Conservation (phyloP, 1,140 invertebrate species). For the Proctacanthus coquilletti region DNA sequence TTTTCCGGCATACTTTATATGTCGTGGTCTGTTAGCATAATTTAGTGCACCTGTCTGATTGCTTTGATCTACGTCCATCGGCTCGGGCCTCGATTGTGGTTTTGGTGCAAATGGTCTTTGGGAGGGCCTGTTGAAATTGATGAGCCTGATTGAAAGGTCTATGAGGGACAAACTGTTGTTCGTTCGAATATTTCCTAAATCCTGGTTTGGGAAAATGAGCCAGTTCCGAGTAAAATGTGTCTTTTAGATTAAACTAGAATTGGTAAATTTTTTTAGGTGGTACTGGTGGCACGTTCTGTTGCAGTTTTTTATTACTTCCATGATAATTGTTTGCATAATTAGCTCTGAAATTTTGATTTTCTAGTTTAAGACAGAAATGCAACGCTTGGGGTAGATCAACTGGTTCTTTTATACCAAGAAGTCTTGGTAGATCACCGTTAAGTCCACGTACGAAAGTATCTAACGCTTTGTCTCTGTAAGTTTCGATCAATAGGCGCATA, state of each 20-base stretch:
- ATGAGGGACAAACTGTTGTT: no score
- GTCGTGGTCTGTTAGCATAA: no score
- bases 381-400: constrained; percentile 7
- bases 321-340: constrained; percentile 3
- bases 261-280: neutral
- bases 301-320: neutral
- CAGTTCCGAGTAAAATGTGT: neutral
- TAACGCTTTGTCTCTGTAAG: constrained; percentile 8
- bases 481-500: constrained; percentile 3
- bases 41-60: no score
- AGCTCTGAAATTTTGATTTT: constrained; percentile 7
- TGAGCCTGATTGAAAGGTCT: no score
- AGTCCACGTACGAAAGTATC: constrained; percentile 6
- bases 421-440: constrained; percentile 6
- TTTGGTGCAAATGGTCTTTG: no score
- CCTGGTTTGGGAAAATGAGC: neutral
- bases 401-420: constrained; percentile 7
- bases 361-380: constrained; percentile 9
- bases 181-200: no score
- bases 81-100: no score
- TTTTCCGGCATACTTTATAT: no score
- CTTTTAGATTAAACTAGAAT: neutral
- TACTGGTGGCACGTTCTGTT: neutral
- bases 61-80: no score
- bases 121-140: no score